Percentiles rank a stretch among this genome's conserved stretches.
Conservation (phyloP, 1,140 invertebrate genomes). For the Magallana angulata region DNA sequence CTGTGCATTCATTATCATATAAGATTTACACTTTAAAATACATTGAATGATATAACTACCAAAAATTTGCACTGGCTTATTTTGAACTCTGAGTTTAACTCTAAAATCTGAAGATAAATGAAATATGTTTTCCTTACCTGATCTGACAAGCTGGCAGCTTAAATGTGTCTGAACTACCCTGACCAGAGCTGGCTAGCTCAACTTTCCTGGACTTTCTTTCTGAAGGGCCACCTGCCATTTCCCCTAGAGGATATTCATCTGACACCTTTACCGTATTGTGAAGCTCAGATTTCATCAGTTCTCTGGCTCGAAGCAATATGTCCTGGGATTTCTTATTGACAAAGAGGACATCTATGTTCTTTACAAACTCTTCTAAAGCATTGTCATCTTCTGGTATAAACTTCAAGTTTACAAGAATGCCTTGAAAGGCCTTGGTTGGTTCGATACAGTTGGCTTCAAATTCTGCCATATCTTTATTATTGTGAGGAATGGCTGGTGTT, state of each 20-base stretch:
- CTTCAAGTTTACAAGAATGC: constrained; percentile 80
- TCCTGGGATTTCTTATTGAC: constrained; percentile 88
- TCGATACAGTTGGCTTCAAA: constrained; percentile 82
- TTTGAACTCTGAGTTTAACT: no score
- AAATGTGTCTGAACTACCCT: constrained; percentile 74
- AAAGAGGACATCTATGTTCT: constrained; percentile 89
- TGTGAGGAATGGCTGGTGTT: constrained; percentile 87
- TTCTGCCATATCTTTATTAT: constrained; percentile 84
- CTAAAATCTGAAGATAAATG: no score
- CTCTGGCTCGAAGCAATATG: constrained; percentile 85
- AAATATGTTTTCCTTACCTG: constrained; percentile 79
- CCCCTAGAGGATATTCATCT: constrained; percentile 69
- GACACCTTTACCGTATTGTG: constrained; percentile 86
- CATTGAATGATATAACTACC: no score
- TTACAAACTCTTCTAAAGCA: constrained; percentile 85
- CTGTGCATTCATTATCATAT: no score
- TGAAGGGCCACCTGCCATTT: constrained; percentile 56
- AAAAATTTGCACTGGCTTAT: no score
- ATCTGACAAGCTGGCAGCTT: constrained; percentile 83
- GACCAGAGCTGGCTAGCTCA: constrained; percentile 63
- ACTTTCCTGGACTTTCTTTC: constrained; percentile 62
- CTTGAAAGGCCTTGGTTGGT: constrained; percentile 85
- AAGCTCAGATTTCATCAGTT: constrained; percentile 90
- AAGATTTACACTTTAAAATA: no score
- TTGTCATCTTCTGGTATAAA: constrained; percentile 79